Conservation (phyloP, 2,888 invertebrate species). For the Diachrysia chrysitis region DNA sequence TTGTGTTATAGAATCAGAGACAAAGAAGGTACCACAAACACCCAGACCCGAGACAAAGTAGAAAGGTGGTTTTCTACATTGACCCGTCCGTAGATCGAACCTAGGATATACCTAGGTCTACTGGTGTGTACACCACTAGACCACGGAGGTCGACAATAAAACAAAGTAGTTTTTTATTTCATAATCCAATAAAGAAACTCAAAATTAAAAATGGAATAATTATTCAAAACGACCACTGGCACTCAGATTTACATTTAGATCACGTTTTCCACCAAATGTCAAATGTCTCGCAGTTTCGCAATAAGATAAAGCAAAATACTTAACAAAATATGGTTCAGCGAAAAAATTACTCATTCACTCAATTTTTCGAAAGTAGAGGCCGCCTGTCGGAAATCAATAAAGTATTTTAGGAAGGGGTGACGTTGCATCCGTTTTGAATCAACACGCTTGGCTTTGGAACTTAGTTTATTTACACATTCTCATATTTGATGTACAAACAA, state of each 20-base stretch:
- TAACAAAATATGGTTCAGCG: not conserved
- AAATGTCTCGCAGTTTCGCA: not conserved
- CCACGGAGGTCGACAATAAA: too few species aligned
- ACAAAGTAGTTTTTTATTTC: not conserved
- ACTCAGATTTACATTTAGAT: not conserved
- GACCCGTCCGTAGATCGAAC: too few species aligned
- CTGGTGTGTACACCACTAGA: too few species aligned
- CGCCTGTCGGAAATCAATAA: constrained; percentile 41
- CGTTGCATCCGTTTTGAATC: constrained; percentile 26
- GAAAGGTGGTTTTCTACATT: too few species aligned
- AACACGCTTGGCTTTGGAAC: constrained; percentile 10
- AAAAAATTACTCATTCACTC: not conserved
- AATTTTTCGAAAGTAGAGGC: constrained; percentile 18
- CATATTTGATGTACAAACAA: constrained; percentile 5
- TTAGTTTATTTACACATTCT: not conserved
- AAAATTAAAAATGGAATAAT: not conserved
- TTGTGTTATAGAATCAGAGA: too few species aligned
- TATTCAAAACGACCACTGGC: not conserved
- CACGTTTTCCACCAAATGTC: not conserved
- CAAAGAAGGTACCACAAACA: too few species aligned
- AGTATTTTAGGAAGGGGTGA: constrained; percentile 41
- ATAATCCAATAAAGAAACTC: not conserved
- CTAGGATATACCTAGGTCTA: too few species aligned
- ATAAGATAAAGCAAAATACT: not conserved
- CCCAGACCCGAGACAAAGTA: too few species aligned